Evolutionary conservation across 2,797 vertebrate species (phyloP).

Genomic region (Amblyopsis hoosieri): DNA sequence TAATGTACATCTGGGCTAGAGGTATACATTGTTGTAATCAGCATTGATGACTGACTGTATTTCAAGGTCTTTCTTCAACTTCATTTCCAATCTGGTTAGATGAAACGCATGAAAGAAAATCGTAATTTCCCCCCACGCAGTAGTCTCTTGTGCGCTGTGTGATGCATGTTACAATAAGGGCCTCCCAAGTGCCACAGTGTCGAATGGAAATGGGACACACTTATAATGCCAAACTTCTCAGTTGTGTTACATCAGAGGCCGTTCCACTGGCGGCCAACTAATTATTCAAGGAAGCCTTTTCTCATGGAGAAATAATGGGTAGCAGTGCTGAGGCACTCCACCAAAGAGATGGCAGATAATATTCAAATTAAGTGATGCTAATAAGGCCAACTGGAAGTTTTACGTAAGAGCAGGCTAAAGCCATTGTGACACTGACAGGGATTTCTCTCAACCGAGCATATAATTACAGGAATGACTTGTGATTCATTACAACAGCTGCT

Average conservation of each 20-base stretch:
- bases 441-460: constrained; percentile 50
- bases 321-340: constrained; percentile 47
- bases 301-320: constrained; percentile 74
- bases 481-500: constrained; percentile 57
- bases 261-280: constrained; percentile 64
- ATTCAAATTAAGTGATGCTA: constrained; percentile 76
- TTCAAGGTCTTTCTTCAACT: too few relatives aligned
- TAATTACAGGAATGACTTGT: constrained; percentile 66
- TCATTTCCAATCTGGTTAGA: too few relatives aligned
- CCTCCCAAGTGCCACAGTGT: constrained; percentile 69
- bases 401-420: constrained; percentile 66
- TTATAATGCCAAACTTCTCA: constrained; percentile 81
- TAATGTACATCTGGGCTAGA: too few relatives aligned
- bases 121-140: constrained; percentile 48
- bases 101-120: constrained; percentile 31
- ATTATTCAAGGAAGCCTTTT: constrained; percentile 80
- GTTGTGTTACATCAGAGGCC: constrained; percentile 79
- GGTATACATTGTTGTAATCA: too few relatives aligned
- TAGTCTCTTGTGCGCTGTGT: constrained; percentile 47
- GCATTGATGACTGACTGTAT: too few relatives aligned
- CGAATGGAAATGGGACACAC: constrained; percentile 79
- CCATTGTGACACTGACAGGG: constrained; percentile 58
- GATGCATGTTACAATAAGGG: constrained; percentile 77
- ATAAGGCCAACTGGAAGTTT: constrained; percentile 62
- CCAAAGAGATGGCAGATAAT: constrained; percentile 50